A percentile compares a stretch with the other conserved stretches of the same genome.
Evolutionary conservation across 2,888 invertebrate species (phyloP).

Genomic region (Drosophila helvetica): DNA sequence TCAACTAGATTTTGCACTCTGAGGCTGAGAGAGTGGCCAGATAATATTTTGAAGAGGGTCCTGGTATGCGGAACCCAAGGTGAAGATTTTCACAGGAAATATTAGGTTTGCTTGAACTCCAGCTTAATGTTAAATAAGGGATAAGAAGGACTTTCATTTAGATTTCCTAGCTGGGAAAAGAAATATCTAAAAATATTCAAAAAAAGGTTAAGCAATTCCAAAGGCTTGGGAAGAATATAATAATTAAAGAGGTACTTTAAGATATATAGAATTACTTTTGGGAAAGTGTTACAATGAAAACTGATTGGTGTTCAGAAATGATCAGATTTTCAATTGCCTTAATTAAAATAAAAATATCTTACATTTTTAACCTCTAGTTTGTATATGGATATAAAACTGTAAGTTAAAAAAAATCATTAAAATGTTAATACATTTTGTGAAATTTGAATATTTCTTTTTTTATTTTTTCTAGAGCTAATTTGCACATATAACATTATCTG

Average conservation of each 20-base stretch:
- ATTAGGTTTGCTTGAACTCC: neutral
- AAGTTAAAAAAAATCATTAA: neutral
- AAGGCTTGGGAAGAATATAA: neutral
- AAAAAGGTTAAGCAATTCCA: neutral
- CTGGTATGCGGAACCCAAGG: neutral
- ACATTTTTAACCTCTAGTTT: no score
- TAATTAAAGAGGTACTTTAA: neutral
- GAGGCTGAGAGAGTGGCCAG: neutral
- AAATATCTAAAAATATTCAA: neutral
- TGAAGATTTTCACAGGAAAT: constrained; percentile 2
- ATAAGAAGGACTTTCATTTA: neutral
- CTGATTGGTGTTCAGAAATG: no score
- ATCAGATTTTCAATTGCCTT: no score
- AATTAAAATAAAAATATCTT: neutral
- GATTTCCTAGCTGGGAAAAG: neutral
- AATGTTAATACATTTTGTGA: no score
- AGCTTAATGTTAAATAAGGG: neutral
- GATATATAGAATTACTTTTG: no score
- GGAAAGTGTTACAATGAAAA: no score
- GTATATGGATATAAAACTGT: no score
- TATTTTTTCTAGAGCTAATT: no score
- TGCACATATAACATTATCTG: no score
- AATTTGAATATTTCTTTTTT: no score
- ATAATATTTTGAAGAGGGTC: constrained; percentile 36
- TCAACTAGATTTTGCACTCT: neutral